Base-by-base conservation (phyloP, 2,797 vertebrate genomes). In the Danio jaintianensis region DNA sequence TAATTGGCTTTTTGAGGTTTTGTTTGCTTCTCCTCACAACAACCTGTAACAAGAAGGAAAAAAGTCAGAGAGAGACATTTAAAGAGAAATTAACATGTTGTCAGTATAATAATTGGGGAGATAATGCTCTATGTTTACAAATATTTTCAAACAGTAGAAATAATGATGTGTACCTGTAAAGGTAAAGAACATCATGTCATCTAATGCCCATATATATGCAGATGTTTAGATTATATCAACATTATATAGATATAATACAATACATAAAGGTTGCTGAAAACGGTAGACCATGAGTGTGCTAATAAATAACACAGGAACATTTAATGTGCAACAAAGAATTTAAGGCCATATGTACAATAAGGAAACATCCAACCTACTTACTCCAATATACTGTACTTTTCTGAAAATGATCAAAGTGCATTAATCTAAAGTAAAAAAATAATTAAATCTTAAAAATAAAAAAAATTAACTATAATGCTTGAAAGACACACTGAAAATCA, bases 31-130 rank as follows among this genome's bases (percentile, higher is more conserved):
- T 66, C 78, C 86, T 80, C 79, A 72, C 47, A 79, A 79, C 84
- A 47, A 48, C 69, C 77, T 64, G 74, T 68, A 81, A 90, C 90
- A 84, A n/a, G 87, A 86, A 89, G 84, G 82, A 47, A 79, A 16
- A 52, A 18, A 69, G 29, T 10, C 3, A 64, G 29, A 38, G 12
- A 63, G 58, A 61, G 9, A 6, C n/a, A 74, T 29, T 8, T 9
- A 56, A 77, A 53, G 1, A 29, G 16, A 53, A 1, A 70, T 11
- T 7, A 22, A 12, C 12, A 18, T 56, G 11, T 45, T 68, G 10
- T 68, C 22, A 48, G 0, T 15, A 48, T 67, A 48, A 43, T 11
- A n/a, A 20, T 40, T 56, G 15, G 15, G 2, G 67, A 29, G 13
- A 76, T 36, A 55, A 9, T 55, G 10, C 16, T 75, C 6, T 9